Base-by-base conservation (phyloP, 2,113 vertebrate species). In the Cyprinodon brontotheroides region DNA sequence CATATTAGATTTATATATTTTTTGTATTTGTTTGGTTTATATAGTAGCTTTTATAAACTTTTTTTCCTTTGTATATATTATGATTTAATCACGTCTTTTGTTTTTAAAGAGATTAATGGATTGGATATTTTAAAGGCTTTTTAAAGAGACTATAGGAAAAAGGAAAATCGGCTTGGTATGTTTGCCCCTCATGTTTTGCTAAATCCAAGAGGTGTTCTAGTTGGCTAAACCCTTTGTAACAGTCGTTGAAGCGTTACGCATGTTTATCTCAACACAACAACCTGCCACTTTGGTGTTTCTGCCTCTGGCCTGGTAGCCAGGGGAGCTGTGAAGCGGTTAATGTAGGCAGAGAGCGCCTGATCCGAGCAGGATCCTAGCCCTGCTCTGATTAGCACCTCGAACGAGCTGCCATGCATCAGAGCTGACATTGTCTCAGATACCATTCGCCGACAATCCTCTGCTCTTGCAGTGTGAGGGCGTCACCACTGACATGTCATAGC, bases 351-450 rank as follows among this genome's bases (percentile, higher is more conserved):
- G 85, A 88, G 87, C 79, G 86, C 85, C 87, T 88, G 91, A 91
- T 89, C 86, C 83, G 85, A 85, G 87, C 90, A 82, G 85, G 86
- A 87, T 87, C 81, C 84, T 70, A 84, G 89, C 83, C 83, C 93
- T 94, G 95, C 95, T 96, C 95, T 96, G 96, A 96, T 96, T 97
- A 96, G 96, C 95, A 95, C 96, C 95, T 96, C 95, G 96, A 93
- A 95, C 94, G 93, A 94, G 92, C 94, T 94, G 88, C 96, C 95
- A 95, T 94, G 96, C 95, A 94, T 96, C 96, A 95, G 95, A 96
- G 95, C 95, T 95, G 96, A 96, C 96, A 95, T 93, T 95, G 94
- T 96, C 95, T 95, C 94, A 93, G 96, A 96, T 96, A 95, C 91
- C 95, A 95, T 95, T 95, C 94, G 95, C 95, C 96, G 95, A 84